Evolutionary conservation across 2,888 invertebrate species (phyloP).

Genomic region (Chymomyza procnemis): DNA sequence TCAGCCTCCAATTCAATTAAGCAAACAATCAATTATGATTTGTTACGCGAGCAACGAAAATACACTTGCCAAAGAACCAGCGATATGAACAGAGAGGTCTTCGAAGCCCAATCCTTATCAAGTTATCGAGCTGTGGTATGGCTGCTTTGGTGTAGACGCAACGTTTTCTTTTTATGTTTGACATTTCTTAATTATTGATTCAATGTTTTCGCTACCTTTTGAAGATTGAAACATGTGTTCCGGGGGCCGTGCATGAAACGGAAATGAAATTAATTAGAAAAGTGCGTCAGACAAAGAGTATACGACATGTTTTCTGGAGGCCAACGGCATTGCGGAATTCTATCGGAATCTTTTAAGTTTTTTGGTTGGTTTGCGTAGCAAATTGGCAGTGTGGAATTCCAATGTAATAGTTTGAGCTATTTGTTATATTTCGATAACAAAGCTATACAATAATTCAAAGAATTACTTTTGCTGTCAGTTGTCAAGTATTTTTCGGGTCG

Average conservation of each 20-base stretch:
- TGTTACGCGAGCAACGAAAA: slow-evolving; percentile 64
- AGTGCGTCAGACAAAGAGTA: slow-evolving; percentile 47
- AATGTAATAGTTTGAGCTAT: neutral
- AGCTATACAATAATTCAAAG: no score
- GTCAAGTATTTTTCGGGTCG: no score
- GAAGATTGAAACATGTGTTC: slow-evolving; percentile 73
- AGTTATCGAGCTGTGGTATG: slow-evolving; percentile 4
- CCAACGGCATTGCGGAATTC: neutral
- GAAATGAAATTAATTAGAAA: slow-evolving; percentile 74
- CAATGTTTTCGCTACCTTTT: slow-evolving; percentile 77
- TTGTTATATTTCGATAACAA: no score
- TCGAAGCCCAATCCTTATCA: slow-evolving; percentile 24
- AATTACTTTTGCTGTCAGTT: no score
- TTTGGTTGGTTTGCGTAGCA: neutral
- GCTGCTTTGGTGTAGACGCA: slow-evolving; percentile 35
- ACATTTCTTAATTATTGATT: slow-evolving; percentile 76
- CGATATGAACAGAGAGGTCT: slow-evolving; percentile 1
- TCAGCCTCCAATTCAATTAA: slow-evolving; percentile 72
- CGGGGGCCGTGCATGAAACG: slow-evolving; percentile 40
- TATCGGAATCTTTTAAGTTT: neutral
- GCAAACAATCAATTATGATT: slow-evolving; percentile 75
- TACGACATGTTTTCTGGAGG: neutral
- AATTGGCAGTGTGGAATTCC: neutral
- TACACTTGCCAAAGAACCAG: neutral
- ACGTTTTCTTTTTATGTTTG: slow-evolving; percentile 64